A percentile compares a stretch with the other conserved stretches of the same genome.
phyloP scores from a whole-genome alignment of 2,888 invertebrate species.

The Deroplatys truncata region DNA sequence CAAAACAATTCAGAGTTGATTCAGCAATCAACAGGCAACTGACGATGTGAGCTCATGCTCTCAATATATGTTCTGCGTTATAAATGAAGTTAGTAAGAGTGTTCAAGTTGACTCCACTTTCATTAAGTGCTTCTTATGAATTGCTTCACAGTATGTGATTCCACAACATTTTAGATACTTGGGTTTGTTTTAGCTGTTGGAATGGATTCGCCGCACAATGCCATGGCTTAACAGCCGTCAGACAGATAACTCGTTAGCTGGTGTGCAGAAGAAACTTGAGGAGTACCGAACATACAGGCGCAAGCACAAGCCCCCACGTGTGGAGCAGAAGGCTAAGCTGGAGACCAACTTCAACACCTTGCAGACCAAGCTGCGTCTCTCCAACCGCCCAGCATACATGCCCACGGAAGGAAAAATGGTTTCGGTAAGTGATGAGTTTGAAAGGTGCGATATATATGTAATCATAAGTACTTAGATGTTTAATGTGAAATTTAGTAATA shows the following conservation, averaged over 20 bases:
- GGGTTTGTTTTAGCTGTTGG: slow-evolving; percentile 65
- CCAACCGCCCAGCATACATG: slow-evolving; percentile 98
- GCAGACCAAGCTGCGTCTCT: slow-evolving; percentile 95
- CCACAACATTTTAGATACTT: too few species aligned
- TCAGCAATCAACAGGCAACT: too few species aligned
- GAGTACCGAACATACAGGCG: slow-evolving; percentile 98
- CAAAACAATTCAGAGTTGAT: too few species aligned
- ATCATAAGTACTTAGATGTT: too few species aligned
- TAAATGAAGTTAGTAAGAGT: too few species aligned
- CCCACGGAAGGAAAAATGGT: slow-evolving; percentile 99
- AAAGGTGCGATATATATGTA: too few species aligned
- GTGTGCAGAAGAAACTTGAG: slow-evolving; percentile 95
- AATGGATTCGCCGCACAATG: slow-evolving; percentile 98
- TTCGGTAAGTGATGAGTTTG: slow-evolving; percentile 59
- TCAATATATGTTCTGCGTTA: too few species aligned
- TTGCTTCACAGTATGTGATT: too few species aligned
- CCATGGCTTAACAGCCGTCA: slow-evolving; percentile 96
- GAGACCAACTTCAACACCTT: slow-evolving; percentile 99
- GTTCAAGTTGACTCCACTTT: too few species aligned
- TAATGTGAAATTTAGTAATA: too few species aligned
- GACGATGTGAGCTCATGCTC: too few species aligned
- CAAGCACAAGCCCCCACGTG: slow-evolving; percentile 98
- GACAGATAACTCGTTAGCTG: slow-evolving; percentile 95
- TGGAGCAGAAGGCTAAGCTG: slow-evolving; percentile 97
- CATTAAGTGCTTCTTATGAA: too few species aligned